phyloP scores from a whole-genome alignment of 2,113 vertebrate species.

The Anoplopoma fimbria region DNA sequence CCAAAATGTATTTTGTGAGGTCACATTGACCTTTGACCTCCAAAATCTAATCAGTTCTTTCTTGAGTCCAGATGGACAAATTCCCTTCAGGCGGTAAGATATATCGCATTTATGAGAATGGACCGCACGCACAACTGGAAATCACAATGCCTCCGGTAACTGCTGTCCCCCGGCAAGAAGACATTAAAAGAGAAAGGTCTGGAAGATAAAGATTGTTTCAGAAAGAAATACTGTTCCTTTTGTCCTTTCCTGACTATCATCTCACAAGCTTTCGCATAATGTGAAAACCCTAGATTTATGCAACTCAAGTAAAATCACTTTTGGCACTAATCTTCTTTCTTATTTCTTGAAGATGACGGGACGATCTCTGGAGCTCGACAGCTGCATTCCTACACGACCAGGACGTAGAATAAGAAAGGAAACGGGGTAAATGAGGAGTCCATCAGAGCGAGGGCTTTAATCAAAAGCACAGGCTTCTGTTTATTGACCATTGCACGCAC shows the following conservation, averaged over 20 bases:
- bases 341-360: conserved; percentile 6
- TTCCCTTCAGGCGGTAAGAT: background rate
- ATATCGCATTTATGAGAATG: background rate
- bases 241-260: no score
- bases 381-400: background rate
- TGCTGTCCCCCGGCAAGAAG: no score
- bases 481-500: conserved; percentile 82
- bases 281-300: conserved; percentile 31
- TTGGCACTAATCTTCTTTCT: conserved; percentile 37
- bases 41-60: background rate
- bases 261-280: no score
- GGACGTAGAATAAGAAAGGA: background rate
- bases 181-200: background rate
- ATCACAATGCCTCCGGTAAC: no score
- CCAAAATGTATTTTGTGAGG: background rate
- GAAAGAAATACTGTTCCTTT: background rate
- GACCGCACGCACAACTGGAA: background rate
- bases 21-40: background rate
- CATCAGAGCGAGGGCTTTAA: conserved; percentile 50
- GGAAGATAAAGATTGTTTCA: background rate
- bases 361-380: conserved; percentile 10
- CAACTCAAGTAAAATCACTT: conserved; percentile 39
- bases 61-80: background rate
- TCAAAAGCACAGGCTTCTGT: conserved; percentile 83
- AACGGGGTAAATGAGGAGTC: conserved; percentile 35